Percentiles rank a stretch among this genome's conserved stretches.
phyloP scores from a whole-genome alignment of 2,888 invertebrate species.

The Polyploca ridens region DNA sequence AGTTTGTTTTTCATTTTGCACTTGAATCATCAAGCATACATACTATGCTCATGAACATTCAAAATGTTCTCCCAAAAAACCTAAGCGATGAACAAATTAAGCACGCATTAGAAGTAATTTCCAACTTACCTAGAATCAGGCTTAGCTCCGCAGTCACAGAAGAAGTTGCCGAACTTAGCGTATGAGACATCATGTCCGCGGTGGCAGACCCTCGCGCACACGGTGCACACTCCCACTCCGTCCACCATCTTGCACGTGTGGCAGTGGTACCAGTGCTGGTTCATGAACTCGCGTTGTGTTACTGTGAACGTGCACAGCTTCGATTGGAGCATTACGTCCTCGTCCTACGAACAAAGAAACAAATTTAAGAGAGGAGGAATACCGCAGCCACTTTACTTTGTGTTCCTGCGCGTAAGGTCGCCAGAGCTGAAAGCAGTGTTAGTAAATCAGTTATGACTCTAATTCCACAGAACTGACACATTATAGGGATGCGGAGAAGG shows the following conservation, averaged over 20 bases:
- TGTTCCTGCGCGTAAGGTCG: no score
- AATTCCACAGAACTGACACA: no score
- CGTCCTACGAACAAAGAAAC: conserved; percentile 83
- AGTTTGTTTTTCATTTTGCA: no score
- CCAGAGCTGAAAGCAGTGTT: no score
- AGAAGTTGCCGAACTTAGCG: conserved; percentile 99
- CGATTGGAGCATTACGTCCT: conserved; percentile 93
- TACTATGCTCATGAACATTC: no score
- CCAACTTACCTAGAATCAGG: conserved; percentile 86
- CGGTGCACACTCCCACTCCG: conserved; percentile 98
- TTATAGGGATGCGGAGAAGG: no score
- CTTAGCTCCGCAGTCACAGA: conserved; percentile 99
- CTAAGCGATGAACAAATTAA: no score
- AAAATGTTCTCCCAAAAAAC: no score
- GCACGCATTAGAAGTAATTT: no score
- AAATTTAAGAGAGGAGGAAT: conserved; percentile 8
- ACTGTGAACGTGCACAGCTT: conserved; percentile 98
- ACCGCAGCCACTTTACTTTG: no score
- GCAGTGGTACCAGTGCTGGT: conserved; percentile 99
- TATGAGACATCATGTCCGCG: conserved; percentile 97
- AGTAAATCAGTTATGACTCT: no score
- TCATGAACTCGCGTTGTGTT: conserved; percentile 99
- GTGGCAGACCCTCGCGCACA: conserved; percentile 98
- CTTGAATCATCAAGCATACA: no score
- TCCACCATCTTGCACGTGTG: conserved; percentile 99